These are phyloP conservation scores for Cephalotes varians DNA, from an alignment of 2,888 invertebrate genomes.

Conservation along the genomic window DNA sequence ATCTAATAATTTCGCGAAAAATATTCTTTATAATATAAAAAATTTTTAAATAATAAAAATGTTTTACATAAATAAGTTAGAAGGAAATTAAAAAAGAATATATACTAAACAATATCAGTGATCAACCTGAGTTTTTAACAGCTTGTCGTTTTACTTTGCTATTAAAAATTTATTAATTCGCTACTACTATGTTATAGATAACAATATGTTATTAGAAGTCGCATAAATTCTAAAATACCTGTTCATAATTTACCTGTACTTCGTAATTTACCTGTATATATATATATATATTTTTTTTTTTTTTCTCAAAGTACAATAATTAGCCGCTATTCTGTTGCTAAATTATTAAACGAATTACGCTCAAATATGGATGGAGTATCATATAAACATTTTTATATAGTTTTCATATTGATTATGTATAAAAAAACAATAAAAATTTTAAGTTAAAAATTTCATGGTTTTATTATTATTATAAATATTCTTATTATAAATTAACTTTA, in stretches of 20 bases:
- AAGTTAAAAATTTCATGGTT: not conserved
- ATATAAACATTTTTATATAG: not conserved
- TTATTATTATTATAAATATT: constrained; percentile 3
- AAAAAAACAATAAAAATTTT: not conserved
- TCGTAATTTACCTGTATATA: not conserved
- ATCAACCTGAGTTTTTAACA: not conserved
- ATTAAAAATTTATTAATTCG: constrained; percentile 10
- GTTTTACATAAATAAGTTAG: not conserved
- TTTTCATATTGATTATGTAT: not conserved
- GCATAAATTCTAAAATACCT: not conserved
- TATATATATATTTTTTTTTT: not conserved
- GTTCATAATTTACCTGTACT: not conserved
- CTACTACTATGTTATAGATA: no score
- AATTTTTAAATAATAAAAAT: not conserved
- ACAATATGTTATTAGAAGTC: not conserved
- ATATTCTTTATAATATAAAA: not conserved
- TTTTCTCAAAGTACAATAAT: no score
- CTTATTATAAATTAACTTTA: not conserved
- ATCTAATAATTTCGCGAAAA: not conserved
- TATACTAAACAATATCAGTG: not conserved
- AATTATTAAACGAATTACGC: constrained; percentile 3
- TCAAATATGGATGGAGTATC: constrained; percentile 3
- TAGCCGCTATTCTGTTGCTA: not conserved
- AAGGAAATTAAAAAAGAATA: not conserved
- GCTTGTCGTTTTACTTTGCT: not conserved